phyloP scores from a whole-genome alignment of 2,888 invertebrate genomes.

The Apamea crenata region DNA sequence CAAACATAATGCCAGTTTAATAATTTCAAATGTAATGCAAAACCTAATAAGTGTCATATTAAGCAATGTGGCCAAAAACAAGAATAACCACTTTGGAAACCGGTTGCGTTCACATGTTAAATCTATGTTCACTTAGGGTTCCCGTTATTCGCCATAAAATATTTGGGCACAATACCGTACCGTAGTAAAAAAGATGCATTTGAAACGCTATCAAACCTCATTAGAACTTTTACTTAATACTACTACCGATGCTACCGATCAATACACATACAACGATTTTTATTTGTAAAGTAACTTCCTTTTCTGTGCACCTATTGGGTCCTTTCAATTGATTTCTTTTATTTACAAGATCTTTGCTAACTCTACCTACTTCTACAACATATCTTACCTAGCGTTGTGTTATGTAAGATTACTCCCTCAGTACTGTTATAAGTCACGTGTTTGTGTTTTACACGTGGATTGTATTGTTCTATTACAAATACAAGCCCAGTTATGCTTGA shows the following conservation, averaged over 20 bases:
- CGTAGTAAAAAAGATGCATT: conserved; percentile 54
- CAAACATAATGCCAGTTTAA: conserved; percentile 10
- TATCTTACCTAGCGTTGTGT: conserved; percentile 57
- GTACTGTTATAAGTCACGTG: conserved; percentile 68
- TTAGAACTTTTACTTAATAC: conserved; percentile 48
- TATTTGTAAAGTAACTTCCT: conserved; percentile 10
- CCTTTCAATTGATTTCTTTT: conserved; percentile 7
- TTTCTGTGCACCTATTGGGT: conserved; percentile 14
- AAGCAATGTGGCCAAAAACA: conserved; percentile 64
- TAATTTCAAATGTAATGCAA: conserved; percentile 38
- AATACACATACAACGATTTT: conserved; percentile 16
- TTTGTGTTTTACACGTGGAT: conserved; percentile 65
- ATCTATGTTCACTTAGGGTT: conserved; percentile 64
- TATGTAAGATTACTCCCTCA: conserved; percentile 71
- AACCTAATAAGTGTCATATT: conserved; percentile 53
- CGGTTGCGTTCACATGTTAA: conserved; percentile 58
- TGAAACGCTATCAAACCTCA: conserved; percentile 56
- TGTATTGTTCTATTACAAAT: conserved; percentile 46
- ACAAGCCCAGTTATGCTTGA: conserved; percentile 33
- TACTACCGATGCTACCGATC: conserved; percentile 4
- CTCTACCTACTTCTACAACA: conserved; percentile 15
- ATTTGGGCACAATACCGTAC: conserved; percentile 58
- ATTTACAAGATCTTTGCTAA: background rate
- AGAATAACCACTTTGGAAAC: conserved; percentile 59
- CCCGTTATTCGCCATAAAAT: conserved; percentile 61